Evolutionary conservation across 2,797 vertebrate genomes (phyloP), one percentile per base, ranked within the genome.

Genomic region (Syndactyla subalaris): DNA sequence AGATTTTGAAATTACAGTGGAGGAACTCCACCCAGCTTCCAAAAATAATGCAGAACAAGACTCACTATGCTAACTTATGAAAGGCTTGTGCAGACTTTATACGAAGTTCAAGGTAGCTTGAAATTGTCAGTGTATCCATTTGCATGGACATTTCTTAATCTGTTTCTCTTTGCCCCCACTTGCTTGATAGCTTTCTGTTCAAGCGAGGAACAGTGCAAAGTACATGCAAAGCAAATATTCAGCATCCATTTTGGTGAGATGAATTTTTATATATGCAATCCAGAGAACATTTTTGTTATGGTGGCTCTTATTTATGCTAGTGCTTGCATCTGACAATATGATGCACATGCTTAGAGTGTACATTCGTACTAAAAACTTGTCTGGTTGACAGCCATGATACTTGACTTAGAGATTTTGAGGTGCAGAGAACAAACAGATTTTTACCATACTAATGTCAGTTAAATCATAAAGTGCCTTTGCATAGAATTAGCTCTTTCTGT

Each of bases 401-500:
- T 78, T 79, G 48, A 52, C 77, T 91, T 89, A 76, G 65, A 92
- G 77, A 89, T 93, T 89, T 24, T 59, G 81, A 95, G 79, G 89
- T 89, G 75, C 61, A 86, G 68, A 62, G 82, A 95, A 89, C 57
- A 92, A 94, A 73, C 66, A 84, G 66, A 85, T 93, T 93, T 89
- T 93, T 54, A 89, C 62, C 46, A 68, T 74, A 10, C 68, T 88
- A 76, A 14, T 82, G 81, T 76, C 89, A 88, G 45, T 92, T 95
- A 91, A 92, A 94, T 89, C 55, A 80, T 59, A 34, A 76, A 93
- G 32, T 77, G 23, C 79, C 85, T 96, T 94, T 94, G 81, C 92
- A 93, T 70, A 57, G 91, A 91, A 89, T 94, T 92, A 94, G 39
- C 55, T 95, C 82, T 91, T 87, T 85, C 84, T 92, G 71, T 91